Conservation (phyloP, 1,140 invertebrate genomes). For the Acromyrmex heyeri region DNA sequence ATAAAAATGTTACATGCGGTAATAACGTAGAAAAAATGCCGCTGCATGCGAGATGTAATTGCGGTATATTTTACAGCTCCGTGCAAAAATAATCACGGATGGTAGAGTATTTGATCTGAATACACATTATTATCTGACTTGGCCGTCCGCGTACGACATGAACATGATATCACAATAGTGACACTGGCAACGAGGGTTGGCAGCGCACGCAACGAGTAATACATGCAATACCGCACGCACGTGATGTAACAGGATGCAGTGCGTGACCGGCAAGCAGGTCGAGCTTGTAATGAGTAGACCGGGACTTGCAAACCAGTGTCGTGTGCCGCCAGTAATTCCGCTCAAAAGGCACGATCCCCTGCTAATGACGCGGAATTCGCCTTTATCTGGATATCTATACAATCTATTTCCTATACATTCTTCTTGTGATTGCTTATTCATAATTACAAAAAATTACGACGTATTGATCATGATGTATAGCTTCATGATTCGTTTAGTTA, state of each 20-base stretch:
- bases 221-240: constrained; percentile 64
- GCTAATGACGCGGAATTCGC: constrained; percentile 59
- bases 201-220: constrained; percentile 60
- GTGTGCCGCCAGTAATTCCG: constrained; percentile 56
- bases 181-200: constrained; percentile 39
- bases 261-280: constrained; percentile 68
- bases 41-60: neutral
- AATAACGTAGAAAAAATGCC: no score
- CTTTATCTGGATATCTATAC: constrained; percentile 43
- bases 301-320: constrained; percentile 56
- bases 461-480: constrained; percentile 14
- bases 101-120: constrained; percentile 35
- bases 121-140: constrained; percentile 63
- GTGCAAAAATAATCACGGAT: constrained; percentile 13
- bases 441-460: constrained; percentile 41
- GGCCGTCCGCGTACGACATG: constrained; percentile 46
- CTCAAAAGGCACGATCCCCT: constrained; percentile 31
- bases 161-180: constrained; percentile 66
- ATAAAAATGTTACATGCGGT: constrained; percentile 2
- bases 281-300: constrained; percentile 55
- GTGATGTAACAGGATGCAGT: constrained; percentile 65
- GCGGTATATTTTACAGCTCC: neutral
- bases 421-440: constrained; percentile 42
- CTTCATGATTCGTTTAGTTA: neutral
- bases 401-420: constrained; percentile 36